Percentiles rank a stretch among this genome's conserved stretches.
phyloP scores from a whole-genome alignment of 2,113 vertebrate genomes.

The Ahaetulla prasina region DNA sequence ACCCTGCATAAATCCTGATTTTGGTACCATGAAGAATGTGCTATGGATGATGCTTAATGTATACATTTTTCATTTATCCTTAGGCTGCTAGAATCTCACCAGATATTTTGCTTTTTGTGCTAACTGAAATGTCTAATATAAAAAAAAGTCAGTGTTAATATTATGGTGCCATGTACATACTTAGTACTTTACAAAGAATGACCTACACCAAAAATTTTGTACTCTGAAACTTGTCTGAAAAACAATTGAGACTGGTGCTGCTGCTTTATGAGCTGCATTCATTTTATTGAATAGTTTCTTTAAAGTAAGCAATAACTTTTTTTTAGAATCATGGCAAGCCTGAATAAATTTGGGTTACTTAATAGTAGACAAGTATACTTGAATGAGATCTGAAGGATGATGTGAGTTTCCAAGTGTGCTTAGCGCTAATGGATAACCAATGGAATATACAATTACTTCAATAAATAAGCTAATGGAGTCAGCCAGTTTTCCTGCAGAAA shows the following conservation, averaged over 20 bases:
- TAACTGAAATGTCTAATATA: background rate
- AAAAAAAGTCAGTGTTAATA: background rate
- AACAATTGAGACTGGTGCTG: background rate
- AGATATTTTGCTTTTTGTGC: background rate
- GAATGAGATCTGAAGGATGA: background rate
- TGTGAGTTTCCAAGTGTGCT: background rate
- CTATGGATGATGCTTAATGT: background rate
- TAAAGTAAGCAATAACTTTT: background rate
- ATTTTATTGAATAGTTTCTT: background rate
- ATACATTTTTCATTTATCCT: background rate
- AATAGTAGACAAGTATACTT: background rate
- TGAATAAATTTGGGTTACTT: background rate
- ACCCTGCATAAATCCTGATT: background rate
- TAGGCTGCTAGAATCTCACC: background rate
- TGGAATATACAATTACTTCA: background rate
- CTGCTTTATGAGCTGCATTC: background rate
- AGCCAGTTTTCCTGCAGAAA: background rate
- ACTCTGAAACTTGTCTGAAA: background rate
- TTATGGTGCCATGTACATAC: background rate
- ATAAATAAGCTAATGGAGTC: background rate
- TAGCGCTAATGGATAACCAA: background rate
- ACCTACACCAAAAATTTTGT: background rate
- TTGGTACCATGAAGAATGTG: background rate
- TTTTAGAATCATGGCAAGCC: background rate
- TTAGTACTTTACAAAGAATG: background rate